Evolutionary conservation across 2,113 vertebrate species (phyloP).

Genomic region (Pseudorasbora parva): DNA sequence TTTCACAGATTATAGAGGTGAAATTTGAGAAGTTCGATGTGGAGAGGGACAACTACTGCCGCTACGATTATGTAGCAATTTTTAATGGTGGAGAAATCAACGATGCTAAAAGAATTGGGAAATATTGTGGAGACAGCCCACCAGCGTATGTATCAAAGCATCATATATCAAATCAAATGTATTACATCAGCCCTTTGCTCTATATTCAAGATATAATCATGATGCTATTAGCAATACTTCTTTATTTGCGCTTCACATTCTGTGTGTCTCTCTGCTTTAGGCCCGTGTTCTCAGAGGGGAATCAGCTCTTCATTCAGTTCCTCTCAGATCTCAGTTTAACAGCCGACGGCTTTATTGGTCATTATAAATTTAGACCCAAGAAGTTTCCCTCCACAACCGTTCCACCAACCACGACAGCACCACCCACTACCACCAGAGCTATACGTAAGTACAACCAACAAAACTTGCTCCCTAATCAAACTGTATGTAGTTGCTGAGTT

Average conservation of each 20-base stretch:
- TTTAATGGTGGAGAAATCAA: constrained; percentile 94
- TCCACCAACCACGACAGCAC: constrained; percentile 77
- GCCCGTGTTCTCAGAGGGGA: constrained; percentile 91
- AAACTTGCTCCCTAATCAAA: not conserved
- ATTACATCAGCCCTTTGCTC: not conserved
- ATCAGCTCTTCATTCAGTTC: constrained; percentile 95
- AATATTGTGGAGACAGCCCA: constrained; percentile 95
- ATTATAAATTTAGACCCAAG: constrained; percentile 96
- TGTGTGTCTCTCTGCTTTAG: constrained; percentile 70
- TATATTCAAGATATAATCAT: not conserved
- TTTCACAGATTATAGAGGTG: constrained; percentile 85
- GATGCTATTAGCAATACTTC: not conserved
- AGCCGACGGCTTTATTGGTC: constrained; percentile 94
- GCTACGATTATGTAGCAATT: constrained; percentile 93
- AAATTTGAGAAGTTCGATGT: constrained; percentile 98
- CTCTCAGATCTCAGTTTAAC: constrained; percentile 97
- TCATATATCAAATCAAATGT: not conserved
- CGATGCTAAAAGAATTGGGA: constrained; percentile 92
- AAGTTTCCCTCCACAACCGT: constrained; percentile 82
- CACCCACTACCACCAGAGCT: constrained; percentile 79
- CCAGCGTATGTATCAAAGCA: constrained; percentile 84
- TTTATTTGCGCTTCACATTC: constrained; percentile 17
- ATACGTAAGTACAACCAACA: constrained; percentile 79
- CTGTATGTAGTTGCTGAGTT: not conserved
- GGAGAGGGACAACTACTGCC: constrained; percentile 96